Base-by-base conservation (phyloP, 2,113 vertebrate genomes). In the Emberiza fucata region DNA sequence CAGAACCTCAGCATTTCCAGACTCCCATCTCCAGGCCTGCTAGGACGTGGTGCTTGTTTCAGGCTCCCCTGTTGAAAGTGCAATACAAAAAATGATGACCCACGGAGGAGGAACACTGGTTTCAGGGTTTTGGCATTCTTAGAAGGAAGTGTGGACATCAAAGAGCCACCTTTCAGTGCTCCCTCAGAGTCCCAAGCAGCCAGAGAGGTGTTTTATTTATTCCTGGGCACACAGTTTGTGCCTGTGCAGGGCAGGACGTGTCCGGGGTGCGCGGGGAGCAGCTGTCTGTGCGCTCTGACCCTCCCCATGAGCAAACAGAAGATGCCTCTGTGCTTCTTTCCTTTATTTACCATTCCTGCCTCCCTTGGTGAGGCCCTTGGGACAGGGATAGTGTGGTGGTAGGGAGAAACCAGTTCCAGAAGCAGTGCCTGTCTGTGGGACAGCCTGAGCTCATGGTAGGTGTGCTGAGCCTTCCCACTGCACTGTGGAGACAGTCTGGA, bases 71-170 rank as follows among this genome's bases (percentile, higher is more conserved):
- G 28, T 28, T 60, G 16, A 9, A 83, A 16, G 12, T 2, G 37
- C 24, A 23, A 3, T 23, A 18, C 9, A 5, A 27, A 33, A 51
- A 59, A 29, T 7, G 31, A 16, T 42, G 45, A 1, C 39, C 42
- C 27, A 4, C 4, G 54, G 85, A 39, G 0, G 5, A 70, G 47
- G 59, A 76, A 11, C 9, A 2, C 0, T 0, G 6, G 6, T 63
- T 70, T 70, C 33, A 6, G 22, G 29, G 51, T 14, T 64, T 54
- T 0, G 1, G 11, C 48, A 2, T 73, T 87, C 81, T 57, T 44
- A 48, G 59, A 80, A 65, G 35, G 27, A 35, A 40, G 47, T 11
- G 21, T 70, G 63, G 59, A 42, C 33, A 21, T 48, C 0, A 5
- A 65, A 60, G 35, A 33, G 28, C 23, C 11, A 2, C 42, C 25